phyloP scores from a whole-genome alignment of 2,888 invertebrate genomes.

The Caprella mutica region DNA sequence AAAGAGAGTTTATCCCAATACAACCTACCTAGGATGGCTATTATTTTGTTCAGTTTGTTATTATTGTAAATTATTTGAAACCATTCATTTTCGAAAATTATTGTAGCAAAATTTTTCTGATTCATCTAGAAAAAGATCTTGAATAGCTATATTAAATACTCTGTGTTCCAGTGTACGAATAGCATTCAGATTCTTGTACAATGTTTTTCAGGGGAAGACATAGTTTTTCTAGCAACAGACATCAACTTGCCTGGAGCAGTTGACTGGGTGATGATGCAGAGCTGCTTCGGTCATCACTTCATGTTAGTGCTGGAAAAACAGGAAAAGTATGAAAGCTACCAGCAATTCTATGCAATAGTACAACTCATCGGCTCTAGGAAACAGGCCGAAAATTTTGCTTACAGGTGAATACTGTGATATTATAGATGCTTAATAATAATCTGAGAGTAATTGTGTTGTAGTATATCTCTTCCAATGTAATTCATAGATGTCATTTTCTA shows the following conservation, averaged over 20 bases:
- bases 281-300: slow-evolving; percentile 97
- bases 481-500: not conserved
- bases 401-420: too few species aligned
- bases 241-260: slow-evolving; percentile 98
- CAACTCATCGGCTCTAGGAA: slow-evolving; percentile 97
- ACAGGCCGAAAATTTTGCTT: slow-evolving; percentile 98
- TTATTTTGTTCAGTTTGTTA: too few species aligned
- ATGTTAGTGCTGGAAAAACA: slow-evolving; percentile 99
- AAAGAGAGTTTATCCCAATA: too few species aligned
- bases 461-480: too few species aligned
- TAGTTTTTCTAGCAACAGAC: slow-evolving; percentile 97
- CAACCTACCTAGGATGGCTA: too few species aligned
- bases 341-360: slow-evolving; percentile 95
- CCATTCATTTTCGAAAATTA: too few species aligned
- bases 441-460: too few species aligned
- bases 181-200: not conserved
- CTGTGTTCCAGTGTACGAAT: too few species aligned
- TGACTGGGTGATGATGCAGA: slow-evolving; percentile 99
- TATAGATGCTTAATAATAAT: too few species aligned
- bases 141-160: too few species aligned
- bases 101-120: not conserved
- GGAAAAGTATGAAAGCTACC: slow-evolving; percentile 92
- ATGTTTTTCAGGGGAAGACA: slow-evolving; percentile 67
- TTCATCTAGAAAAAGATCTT: not conserved
- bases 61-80: too few species aligned